phyloP scores from a whole-genome alignment of 2,888 invertebrate species.

The Drosophila antonietae region DNA sequence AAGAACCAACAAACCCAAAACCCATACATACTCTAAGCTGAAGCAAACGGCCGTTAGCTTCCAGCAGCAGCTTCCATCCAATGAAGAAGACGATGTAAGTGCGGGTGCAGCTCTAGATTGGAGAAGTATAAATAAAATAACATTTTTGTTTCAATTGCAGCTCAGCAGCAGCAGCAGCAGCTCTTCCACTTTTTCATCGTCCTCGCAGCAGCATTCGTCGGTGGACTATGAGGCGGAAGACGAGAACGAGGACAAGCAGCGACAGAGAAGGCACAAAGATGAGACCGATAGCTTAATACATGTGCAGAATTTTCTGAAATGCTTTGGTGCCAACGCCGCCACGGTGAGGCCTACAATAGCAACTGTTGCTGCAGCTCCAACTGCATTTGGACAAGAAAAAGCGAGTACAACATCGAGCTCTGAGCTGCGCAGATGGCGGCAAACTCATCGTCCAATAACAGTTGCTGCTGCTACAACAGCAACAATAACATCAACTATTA shows the following conservation, averaged over 20 bases:
- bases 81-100: conserved; percentile 66
- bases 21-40: conserved; percentile 35
- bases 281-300: conserved; percentile 75
- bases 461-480: not conserved
- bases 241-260: conserved; percentile 73
- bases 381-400: not conserved
- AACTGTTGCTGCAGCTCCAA: not conserved
- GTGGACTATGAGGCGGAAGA: conserved; percentile 77
- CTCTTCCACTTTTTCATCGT: conserved; percentile 67
- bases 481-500: not conserved
- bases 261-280: conserved; percentile 57
- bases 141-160: conserved; percentile 18
- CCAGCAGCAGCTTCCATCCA: conserved; percentile 48
- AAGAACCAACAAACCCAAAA: conserved; percentile 20
- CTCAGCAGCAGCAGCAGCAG: conserved; percentile 60
- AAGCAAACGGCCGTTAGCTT: conserved; percentile 45
- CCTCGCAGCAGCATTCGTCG: conserved; percentile 73
- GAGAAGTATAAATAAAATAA: not conserved
- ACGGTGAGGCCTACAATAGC: conserved; percentile 14
- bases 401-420: conserved; percentile 12
- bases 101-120: not conserved
- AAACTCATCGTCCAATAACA: conserved; percentile 38
- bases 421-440: conserved; percentile 66
- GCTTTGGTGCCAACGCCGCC: conserved; percentile 71
- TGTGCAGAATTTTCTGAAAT: conserved; percentile 82